A percentile compares a stretch with the other conserved stretches of the same genome.
These are phyloP conservation scores for Chloroceryle aenea DNA, from an alignment of 2,113 vertebrate genomes.

Conservation along the genomic window DNA sequence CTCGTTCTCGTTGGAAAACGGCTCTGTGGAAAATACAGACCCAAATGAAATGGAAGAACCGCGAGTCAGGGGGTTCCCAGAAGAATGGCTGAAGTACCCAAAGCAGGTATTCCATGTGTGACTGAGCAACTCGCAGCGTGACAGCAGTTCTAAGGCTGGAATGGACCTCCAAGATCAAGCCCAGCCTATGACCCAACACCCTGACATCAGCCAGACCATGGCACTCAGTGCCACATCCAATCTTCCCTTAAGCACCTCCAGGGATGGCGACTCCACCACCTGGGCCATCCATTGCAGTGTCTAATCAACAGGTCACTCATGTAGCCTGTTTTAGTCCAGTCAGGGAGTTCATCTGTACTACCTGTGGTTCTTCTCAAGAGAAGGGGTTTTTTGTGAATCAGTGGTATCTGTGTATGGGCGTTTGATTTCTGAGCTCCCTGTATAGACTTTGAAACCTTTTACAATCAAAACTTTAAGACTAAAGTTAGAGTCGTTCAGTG, in stretches of 20 bases:
- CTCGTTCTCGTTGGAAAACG: constrained; percentile 79
- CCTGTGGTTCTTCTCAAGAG: not conserved
- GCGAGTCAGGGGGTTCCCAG: constrained; percentile 82
- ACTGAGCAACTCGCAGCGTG: too few relatives aligned
- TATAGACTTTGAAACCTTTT: not conserved
- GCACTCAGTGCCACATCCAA: too few relatives aligned
- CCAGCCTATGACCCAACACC: too few relatives aligned
- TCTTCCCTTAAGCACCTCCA: too few relatives aligned
- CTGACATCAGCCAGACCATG: too few relatives aligned
- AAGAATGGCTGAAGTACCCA: constrained; percentile 92
- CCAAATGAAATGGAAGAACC: constrained; percentile 84
- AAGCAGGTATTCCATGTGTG: constrained; percentile 82
- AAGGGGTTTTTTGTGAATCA: not conserved
- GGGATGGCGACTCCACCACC: too few relatives aligned
- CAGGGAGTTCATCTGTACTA: not conserved
- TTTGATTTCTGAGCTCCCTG: not conserved
- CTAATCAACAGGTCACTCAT: too few relatives aligned
- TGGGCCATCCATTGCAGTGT: too few relatives aligned
- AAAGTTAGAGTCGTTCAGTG: not conserved
- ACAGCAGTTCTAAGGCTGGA: too few relatives aligned
- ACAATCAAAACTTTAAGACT: not conserved
- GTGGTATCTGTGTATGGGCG: not conserved
- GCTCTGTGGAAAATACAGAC: constrained; percentile 68
- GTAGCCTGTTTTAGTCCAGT: not conserved
- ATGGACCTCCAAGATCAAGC: too few relatives aligned